phyloP scores from a whole-genome alignment of 2,888 invertebrate genomes.

The Ectropis crepuscularia region DNA sequence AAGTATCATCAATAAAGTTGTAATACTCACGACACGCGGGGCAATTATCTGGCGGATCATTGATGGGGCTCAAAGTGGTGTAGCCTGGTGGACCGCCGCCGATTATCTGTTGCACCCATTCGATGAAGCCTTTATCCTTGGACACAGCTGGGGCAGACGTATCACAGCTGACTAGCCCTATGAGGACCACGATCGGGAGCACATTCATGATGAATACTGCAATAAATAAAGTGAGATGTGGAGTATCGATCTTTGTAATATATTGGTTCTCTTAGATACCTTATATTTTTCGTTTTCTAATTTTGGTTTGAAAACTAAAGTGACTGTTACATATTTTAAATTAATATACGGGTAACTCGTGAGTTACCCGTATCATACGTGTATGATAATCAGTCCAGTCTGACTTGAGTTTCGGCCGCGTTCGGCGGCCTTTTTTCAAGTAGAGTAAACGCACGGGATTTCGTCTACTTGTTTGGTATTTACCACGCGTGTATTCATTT shows the following conservation, averaged over 20 bases:
- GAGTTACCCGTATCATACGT: too few species aligned
- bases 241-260: background rate
- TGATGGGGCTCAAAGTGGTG: conserved; percentile 54
- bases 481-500: too few species aligned
- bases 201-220: conserved; percentile 54
- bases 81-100: conserved; percentile 57
- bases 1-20: background rate
- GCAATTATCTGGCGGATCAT: conserved; percentile 73
- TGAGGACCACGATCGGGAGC: conserved; percentile 53
- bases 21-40: conserved; percentile 81
- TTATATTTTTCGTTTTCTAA: background rate
- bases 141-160: conserved; percentile 41
- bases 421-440: too few species aligned
- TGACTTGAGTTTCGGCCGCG: too few species aligned
- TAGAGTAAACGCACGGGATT: too few species aligned
- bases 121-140: conserved; percentile 70
- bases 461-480: too few species aligned
- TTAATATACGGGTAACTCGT: too few species aligned
- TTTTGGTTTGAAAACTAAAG: too few species aligned
- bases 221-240: conserved; percentile 8
- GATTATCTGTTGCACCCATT: conserved; percentile 74
- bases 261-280: background rate
- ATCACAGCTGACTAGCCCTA: conserved; percentile 50
- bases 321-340: too few species aligned
- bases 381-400: too few species aligned